Conservation (phyloP, 2,113 vertebrate genomes). For the Edolisoma coerulescens region DNA sequence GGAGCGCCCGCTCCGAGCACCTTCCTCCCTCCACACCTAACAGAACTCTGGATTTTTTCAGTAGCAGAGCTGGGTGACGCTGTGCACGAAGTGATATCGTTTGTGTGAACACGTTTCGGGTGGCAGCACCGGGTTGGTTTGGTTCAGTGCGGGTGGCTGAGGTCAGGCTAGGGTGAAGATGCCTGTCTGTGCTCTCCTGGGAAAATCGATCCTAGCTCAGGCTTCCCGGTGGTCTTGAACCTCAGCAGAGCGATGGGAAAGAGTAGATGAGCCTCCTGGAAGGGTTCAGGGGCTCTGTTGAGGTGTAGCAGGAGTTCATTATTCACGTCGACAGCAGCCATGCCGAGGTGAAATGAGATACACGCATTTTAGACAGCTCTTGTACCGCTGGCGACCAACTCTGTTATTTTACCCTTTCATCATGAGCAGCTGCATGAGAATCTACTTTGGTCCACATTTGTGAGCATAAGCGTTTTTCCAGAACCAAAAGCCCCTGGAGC, state of each 20-base stretch:
- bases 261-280: not conserved
- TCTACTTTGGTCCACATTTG: not conserved
- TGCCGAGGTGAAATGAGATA: not conserved
- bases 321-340: not conserved
- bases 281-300: not conserved
- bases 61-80: not conserved
- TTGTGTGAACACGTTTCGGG: rapidly evolving
- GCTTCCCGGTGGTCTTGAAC: not conserved
- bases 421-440: not conserved
- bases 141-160: not conserved
- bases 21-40: not conserved
- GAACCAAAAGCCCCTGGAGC: not conserved
- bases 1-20: not conserved
- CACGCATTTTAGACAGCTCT: rapidly evolving
- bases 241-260: not conserved
- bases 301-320: not conserved
- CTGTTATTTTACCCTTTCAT: not conserved
- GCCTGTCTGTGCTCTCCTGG: not conserved
- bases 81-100: rapidly evolving
- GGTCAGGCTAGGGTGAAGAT: not conserved
- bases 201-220: rapidly evolving
- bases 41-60: not conserved
- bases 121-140: not conserved
- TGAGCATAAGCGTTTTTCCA: not conserved
- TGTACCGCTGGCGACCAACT: not conserved